These are phyloP conservation scores for Agonopterix subpropinquella DNA, from an alignment of 2,888 invertebrate species.

Conservation along the genomic window DNA sequence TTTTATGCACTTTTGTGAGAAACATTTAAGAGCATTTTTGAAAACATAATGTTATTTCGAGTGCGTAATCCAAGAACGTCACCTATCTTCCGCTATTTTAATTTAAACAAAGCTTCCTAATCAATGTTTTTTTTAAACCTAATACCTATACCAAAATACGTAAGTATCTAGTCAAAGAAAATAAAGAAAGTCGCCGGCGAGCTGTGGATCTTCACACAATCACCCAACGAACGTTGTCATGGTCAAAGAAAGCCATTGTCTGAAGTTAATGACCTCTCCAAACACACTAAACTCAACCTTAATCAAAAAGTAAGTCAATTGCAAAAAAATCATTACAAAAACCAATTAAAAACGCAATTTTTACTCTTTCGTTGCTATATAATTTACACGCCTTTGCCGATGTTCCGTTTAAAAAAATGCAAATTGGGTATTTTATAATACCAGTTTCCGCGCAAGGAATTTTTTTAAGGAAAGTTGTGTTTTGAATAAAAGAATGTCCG, in stretches of 20 bases:
- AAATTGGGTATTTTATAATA: conserved; percentile 13
- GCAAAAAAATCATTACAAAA: conserved; percentile 5
- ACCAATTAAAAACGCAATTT: not conserved
- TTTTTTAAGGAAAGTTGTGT: conserved; percentile 11
- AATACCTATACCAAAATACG: too few relatives aligned
- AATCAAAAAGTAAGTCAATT: conserved; percentile 17
- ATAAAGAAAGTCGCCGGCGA: too few relatives aligned
- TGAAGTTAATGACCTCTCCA: conserved; percentile 33
- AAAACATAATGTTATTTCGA: too few relatives aligned
- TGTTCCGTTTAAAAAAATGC: conserved; percentile 6
- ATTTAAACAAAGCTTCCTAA: too few relatives aligned
- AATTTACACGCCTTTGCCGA: conserved; percentile 4
- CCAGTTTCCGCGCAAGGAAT: conserved; percentile 5
- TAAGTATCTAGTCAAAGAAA: too few relatives aligned
- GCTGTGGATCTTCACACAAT: not conserved
- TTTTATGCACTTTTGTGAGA: too few relatives aligned
- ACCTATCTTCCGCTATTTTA: too few relatives aligned
- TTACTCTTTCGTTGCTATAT: conserved; percentile 1
- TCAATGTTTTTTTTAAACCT: too few relatives aligned
- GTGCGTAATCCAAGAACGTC: too few relatives aligned
- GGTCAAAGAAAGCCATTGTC: conserved; percentile 13
- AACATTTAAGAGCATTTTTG: too few relatives aligned
- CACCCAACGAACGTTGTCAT: not conserved
- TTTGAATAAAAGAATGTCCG: conserved; percentile 40
- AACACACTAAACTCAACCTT: conserved; percentile 35